phyloP scores from a whole-genome alignment of 30 jellyfish, hydroid and myxozoan genomes.

The Hydra vulgaris region DNA sequence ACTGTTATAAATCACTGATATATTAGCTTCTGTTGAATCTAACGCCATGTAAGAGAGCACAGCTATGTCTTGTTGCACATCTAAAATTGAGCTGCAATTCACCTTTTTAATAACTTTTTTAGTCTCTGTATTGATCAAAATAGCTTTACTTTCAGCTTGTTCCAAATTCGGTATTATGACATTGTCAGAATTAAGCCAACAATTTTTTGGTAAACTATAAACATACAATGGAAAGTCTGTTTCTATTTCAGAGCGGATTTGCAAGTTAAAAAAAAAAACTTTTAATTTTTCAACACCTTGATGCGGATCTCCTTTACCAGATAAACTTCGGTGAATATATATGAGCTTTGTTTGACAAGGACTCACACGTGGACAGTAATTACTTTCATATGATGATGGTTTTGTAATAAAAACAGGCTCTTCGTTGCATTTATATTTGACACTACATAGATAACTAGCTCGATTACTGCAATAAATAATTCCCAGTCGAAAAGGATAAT shows the following conservation, averaged over 20 bases:
- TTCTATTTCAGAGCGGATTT: not conserved
- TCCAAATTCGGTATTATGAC: not conserved
- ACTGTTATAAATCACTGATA: not conserved
- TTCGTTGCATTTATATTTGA: constrained; percentile 16
- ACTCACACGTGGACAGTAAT: constrained; percentile 1
- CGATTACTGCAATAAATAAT: constrained; percentile 57
- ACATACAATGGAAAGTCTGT: constrained; percentile 25
- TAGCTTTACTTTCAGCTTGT: constrained; percentile 7
- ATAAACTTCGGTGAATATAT: constrained; percentile 14
- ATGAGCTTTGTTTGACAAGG: constrained; percentile 8
- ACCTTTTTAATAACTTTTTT: not conserved
- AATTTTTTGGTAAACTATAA: constrained; percentile 11
- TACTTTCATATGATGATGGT: not conserved
- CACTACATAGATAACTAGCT: constrained; percentile 11
- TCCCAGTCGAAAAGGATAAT: constrained; percentile 61
- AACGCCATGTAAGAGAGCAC: constrained; percentile 1
- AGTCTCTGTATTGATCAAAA: constrained; percentile 13
- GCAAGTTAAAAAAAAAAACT: constrained; percentile 5
- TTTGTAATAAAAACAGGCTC: not conserved
- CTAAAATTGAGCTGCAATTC: constrained; percentile 3
- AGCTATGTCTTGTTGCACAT: constrained; percentile 6
- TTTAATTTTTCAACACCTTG: constrained; percentile 46
- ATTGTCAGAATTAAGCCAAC: constrained; percentile 33
- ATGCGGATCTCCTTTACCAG: constrained; percentile 56
- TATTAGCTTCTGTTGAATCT: constrained; percentile 11